Conservation (phyloP, 1,140 invertebrate genomes). For the Macrosteles quadrilineatus region DNA sequence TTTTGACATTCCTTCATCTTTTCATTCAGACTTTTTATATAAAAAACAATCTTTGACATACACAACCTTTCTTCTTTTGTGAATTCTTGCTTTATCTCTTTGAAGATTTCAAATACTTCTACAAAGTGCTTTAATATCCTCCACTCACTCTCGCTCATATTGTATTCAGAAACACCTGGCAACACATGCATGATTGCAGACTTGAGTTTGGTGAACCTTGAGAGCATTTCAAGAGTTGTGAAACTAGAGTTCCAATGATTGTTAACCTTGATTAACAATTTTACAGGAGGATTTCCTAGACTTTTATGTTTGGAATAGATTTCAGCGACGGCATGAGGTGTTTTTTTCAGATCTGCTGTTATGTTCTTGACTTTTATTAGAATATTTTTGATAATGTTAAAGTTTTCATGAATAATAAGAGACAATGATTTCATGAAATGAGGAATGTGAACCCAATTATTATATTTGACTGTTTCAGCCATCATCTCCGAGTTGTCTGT, state of each 20-base stretch:
- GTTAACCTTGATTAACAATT: background rate
- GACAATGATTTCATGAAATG: background rate
- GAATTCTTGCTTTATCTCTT: background rate
- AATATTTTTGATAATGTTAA: background rate
- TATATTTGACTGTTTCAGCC: background rate
- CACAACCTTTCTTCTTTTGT: background rate
- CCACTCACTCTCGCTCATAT: background rate
- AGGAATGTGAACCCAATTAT: background rate
- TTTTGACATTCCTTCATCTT: background rate
- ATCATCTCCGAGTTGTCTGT: background rate
- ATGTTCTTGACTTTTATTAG: background rate
- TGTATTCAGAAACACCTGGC: background rate
- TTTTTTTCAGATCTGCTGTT: background rate
- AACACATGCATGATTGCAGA: background rate
- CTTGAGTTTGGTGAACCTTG: background rate
- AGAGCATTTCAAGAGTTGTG: background rate
- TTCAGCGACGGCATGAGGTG: background rate
- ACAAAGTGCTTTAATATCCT: background rate
- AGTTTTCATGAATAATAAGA: background rate
- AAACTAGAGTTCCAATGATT: background rate
- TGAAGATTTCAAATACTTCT: background rate
- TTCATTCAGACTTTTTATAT: background rate
- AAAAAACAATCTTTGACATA: slow-evolving; percentile 8
- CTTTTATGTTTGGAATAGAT: background rate
- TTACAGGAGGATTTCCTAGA: background rate